phyloP scores from a whole-genome alignment of 2,888 invertebrate genomes.

The Trichogramma evanescens region DNA sequence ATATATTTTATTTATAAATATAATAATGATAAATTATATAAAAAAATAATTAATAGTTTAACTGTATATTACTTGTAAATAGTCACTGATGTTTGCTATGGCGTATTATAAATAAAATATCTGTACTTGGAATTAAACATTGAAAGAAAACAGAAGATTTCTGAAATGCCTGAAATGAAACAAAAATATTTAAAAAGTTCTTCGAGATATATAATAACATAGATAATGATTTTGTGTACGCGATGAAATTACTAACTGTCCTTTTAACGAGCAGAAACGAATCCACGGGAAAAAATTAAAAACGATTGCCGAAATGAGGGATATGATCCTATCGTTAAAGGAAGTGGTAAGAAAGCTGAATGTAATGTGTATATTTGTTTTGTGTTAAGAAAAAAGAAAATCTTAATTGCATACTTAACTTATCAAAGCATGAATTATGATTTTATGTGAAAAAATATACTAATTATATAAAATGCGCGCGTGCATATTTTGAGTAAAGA shows the following conservation, averaged over 20 bases:
- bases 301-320: constrained; percentile 1
- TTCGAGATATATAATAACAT: constrained; percentile 12
- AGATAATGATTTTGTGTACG: background rate
- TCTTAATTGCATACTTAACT: no score
- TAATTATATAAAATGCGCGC: no score
- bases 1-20: constrained; percentile 43
- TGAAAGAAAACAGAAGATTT: constrained; percentile 28
- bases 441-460: no score
- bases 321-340: background rate
- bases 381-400: no score
- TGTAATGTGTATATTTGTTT: constrained; percentile 19
- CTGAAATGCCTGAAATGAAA: constrained; percentile 29
- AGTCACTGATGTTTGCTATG: constrained; percentile 46
- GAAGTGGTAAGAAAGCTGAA: constrained; percentile 14
- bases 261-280: constrained; percentile 9
- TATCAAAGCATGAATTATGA: no score
- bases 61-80: constrained; percentile 46
- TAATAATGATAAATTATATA: constrained; percentile 38
- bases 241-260: background rate
- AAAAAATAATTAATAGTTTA: constrained; percentile 37
- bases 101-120: constrained; percentile 38
- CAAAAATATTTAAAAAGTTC: constrained; percentile 8
- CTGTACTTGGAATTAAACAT: constrained; percentile 38
- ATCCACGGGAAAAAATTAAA: background rate
- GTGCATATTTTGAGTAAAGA: no score